Percentiles rank a stretch among this genome's conserved stretches.
These are phyloP conservation scores for Thaumetopoea pityocampa DNA, from an alignment of 1,140 invertebrate genomes.

Conservation along the genomic window DNA sequence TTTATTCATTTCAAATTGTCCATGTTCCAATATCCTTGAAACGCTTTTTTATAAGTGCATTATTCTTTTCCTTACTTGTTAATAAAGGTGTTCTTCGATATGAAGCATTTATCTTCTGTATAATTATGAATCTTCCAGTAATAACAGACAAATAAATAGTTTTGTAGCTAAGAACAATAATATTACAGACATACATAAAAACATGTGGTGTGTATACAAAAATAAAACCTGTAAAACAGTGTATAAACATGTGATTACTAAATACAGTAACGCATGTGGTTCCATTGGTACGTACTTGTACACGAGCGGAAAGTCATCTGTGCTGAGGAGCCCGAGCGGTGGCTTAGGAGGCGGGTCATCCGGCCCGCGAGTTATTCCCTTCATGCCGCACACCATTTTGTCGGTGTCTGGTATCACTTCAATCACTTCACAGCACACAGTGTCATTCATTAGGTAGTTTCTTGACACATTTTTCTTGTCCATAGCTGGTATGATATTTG, in stretches of 20 bases:
- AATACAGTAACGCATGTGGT: conserved; percentile 3
- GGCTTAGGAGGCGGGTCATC: conserved; percentile 82
- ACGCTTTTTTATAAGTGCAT: conserved; percentile 1
- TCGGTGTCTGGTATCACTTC: conserved; percentile 91
- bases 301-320: conserved; percentile 88
- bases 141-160: conserved; percentile 26
- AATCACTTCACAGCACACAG: conserved; percentile 91
- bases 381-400: conserved; percentile 91
- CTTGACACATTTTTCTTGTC: conserved; percentile 88
- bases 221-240: conserved; percentile 49
- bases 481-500: conserved; percentile 84
- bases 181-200: conserved; percentile 33
- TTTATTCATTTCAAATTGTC: not conserved
- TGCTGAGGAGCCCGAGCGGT: conserved; percentile 88
- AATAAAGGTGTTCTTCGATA: no score
- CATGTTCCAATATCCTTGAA: conserved; percentile 11
- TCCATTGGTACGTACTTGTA: conserved; percentile 85
- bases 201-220: conserved; percentile 24
- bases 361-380: conserved; percentile 80
- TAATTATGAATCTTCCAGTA: not conserved
- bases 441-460: conserved; percentile 88
- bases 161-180: conserved; percentile 29
- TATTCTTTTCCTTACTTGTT: not conserved
- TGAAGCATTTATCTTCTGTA: conserved; percentile 3
- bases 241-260: conserved; percentile 36